phyloP scores from a whole-genome alignment of 1,140 invertebrate genomes.

The Bicyclus anynana region DNA sequence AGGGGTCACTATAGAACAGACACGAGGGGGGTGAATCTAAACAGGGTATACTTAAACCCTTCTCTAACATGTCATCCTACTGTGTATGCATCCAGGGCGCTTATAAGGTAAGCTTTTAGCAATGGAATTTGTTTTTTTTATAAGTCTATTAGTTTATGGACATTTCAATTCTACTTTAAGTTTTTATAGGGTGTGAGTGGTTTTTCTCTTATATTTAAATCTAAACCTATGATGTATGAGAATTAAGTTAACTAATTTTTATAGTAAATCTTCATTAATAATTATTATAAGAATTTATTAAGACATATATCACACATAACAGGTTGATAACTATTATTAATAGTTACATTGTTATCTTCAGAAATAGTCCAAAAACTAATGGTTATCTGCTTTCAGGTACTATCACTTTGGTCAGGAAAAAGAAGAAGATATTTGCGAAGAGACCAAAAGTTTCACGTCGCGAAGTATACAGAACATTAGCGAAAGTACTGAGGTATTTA shows the following conservation, averaged over 20 bases:
- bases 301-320: too few relatives aligned
- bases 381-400: slow-evolving; percentile 38
- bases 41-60: slow-evolving; percentile 66
- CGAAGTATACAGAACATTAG: slow-evolving; percentile 60
- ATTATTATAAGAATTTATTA: too few relatives aligned
- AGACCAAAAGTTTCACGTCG: slow-evolving; percentile 76
- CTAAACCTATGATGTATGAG: too few relatives aligned
- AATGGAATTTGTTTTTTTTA: too few relatives aligned
- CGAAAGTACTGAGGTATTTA: slow-evolving; percentile 51
- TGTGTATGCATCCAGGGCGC: slow-evolving; percentile 59
- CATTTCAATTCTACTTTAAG: too few relatives aligned
- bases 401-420: slow-evolving; percentile 64
- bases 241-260: too few relatives aligned
- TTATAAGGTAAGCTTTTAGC: slow-evolving; percentile 49
- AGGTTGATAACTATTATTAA: too few relatives aligned
- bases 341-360: too few relatives aligned
- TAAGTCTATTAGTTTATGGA: too few relatives aligned
- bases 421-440: slow-evolving; percentile 59
- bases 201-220: too few relatives aligned
- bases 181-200: too few relatives aligned
- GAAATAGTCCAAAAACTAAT: background rate
- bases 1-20: slow-evolving; percentile 94
- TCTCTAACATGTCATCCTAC: slow-evolving; percentile 57
- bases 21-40: slow-evolving; percentile 91
- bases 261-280: too few relatives aligned